Conservation (phyloP, 2,888 invertebrate genomes). For the Campopleginae sp. region DNA sequence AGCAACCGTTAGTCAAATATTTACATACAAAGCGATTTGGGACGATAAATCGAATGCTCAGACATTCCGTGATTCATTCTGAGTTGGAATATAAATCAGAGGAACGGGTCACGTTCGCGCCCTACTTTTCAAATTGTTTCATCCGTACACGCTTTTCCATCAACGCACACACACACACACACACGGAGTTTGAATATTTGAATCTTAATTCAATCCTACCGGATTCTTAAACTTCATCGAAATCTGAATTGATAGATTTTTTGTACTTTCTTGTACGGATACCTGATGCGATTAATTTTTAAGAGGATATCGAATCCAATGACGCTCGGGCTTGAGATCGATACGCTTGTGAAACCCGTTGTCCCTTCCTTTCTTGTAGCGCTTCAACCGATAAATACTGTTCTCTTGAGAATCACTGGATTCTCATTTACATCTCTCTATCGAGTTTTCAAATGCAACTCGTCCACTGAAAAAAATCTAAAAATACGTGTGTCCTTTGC, state of each 20-base stretch:
- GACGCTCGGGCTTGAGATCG: neutral
- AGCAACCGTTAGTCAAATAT: conserved; percentile 17
- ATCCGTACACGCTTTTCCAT: conserved; percentile 44
- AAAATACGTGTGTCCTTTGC: neutral
- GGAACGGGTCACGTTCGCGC: conserved; percentile 52
- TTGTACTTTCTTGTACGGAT: neutral
- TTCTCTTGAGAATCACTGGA: neutral
- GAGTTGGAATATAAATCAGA: conserved; percentile 48
- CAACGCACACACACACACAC: neutral
- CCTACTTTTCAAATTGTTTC: conserved; percentile 52
- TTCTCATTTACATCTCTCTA: no score
- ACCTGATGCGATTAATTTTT: neutral
- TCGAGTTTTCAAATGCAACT: neutral
- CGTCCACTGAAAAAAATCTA: neutral
- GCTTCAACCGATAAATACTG: neutral
- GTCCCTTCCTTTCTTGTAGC: neutral
- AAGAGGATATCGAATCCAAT: neutral
- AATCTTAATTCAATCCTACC: neutral
- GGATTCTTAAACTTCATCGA: neutral
- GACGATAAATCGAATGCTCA: conserved; percentile 35
- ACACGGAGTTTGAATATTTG: no score
- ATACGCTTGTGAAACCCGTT: neutral
- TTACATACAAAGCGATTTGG: conserved; percentile 13
- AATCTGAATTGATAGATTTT: neutral
- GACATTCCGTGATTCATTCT: conserved; percentile 11